Evolutionary conservation across 2,113 vertebrate genomes (phyloP).

Genomic region (Crypturellus undulatus): DNA sequence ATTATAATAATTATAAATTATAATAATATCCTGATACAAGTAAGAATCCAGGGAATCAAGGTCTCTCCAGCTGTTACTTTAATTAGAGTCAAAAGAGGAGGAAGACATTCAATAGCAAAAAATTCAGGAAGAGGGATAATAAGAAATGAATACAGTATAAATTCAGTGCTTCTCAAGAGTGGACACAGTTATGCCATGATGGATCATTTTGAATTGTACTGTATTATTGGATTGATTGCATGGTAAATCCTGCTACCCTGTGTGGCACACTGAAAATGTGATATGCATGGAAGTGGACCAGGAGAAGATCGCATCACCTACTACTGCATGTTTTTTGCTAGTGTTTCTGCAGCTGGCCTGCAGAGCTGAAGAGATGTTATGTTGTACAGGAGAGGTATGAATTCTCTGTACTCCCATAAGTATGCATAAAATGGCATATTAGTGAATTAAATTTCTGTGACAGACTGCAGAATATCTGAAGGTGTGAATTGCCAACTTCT

Average conservation of each 20-base stretch:
- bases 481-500: background rate
- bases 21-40: background rate
- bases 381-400: background rate
- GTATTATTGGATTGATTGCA: background rate
- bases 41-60: background rate
- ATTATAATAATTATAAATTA: background rate
- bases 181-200: background rate
- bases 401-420: background rate
- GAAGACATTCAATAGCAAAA: background rate
- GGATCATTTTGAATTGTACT: background rate
- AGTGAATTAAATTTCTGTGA: background rate
- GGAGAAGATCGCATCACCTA: background rate
- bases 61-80: background rate
- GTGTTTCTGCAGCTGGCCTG: background rate
- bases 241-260: background rate
- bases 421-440: background rate
- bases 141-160: background rate
- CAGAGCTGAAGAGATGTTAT: background rate
- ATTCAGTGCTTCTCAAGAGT: background rate
- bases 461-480: background rate
- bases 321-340: background rate
- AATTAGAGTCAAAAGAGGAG: background rate
- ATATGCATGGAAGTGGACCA: background rate
- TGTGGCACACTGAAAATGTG: background rate
- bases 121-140: background rate